These are phyloP conservation scores for Corythornis cristatus DNA, from an alignment of 2,113 vertebrate genomes.

Conservation along the genomic window DNA sequence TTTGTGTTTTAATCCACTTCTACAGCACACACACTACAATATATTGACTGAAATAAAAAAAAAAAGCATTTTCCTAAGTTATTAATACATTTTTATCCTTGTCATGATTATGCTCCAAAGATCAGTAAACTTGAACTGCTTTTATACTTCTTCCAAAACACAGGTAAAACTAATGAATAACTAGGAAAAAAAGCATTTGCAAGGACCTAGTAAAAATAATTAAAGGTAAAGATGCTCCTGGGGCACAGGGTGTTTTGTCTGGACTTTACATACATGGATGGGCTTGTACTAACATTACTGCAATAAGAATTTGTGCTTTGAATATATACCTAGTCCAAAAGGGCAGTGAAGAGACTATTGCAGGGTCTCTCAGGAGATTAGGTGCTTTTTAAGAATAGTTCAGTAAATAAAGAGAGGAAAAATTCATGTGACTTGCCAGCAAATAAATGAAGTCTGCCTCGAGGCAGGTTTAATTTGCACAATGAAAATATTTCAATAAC, in stretches of 20 bases:
- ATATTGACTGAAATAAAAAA: background rate
- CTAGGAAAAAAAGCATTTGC: background rate
- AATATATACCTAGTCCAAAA: background rate
- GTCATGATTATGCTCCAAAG: background rate
- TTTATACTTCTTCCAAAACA: background rate
- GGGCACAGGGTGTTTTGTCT: background rate
- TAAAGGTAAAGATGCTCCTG: background rate
- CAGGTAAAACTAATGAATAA: background rate
- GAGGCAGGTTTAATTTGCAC: slow-evolving; percentile 37
- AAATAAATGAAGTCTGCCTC: slow-evolving; percentile 36
- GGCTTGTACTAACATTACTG: background rate
- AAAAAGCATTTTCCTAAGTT: background rate
- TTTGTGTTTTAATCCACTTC: background rate
- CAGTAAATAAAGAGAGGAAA: slow-evolving; percentile 18
- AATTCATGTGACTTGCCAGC: slow-evolving; percentile 28
- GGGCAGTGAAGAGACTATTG: background rate
- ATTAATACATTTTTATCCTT: background rate
- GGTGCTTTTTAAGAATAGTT: background rate
- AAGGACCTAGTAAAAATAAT: background rate
- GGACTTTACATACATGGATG: background rate
- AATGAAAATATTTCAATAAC: slow-evolving; percentile 33
- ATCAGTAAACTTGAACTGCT: background rate
- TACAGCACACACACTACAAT: background rate
- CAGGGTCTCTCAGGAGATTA: background rate
- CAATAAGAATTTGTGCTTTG: background rate